Percentiles rank a stretch among this genome's conserved stretches.
Evolutionary conservation across 2,113 vertebrate genomes (phyloP).

Genomic region (Tringa solitaria): DNA sequence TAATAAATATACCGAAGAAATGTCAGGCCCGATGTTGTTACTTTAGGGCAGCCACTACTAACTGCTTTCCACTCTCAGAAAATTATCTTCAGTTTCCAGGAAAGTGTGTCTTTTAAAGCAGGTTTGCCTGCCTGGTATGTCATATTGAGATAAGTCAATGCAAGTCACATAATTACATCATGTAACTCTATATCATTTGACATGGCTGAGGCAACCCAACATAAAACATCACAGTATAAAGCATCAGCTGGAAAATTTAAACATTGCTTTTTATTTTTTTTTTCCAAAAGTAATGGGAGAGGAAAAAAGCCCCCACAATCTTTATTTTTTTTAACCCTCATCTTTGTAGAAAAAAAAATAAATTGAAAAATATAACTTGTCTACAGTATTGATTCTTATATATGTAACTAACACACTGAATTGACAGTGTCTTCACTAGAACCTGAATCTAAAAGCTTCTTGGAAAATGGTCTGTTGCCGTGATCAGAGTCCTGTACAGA

Average conservation of each 20-base stretch:
- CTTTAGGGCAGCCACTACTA: constrained; percentile 9
- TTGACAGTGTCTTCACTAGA: background rate
- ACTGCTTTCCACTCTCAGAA: background rate
- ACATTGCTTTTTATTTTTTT: background rate
- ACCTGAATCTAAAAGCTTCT: background rate
- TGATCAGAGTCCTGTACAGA: background rate
- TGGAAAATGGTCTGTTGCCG: background rate
- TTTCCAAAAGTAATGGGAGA: background rate
- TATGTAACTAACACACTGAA: background rate
- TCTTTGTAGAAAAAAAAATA: background rate
- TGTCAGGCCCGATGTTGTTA: background rate
- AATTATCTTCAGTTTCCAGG: constrained; percentile 59
- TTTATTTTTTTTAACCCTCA: constrained; percentile 26
- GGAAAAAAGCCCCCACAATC: accelerated
- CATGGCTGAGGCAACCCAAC: constrained; percentile 58
- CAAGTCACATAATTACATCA: constrained; percentile 47
- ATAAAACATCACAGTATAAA: constrained; percentile 62
- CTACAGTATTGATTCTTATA: background rate
- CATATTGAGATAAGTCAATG: constrained; percentile 57
- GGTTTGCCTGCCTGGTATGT: constrained; percentile 40
- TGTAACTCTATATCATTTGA: constrained; percentile 60
- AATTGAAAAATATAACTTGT: background rate
- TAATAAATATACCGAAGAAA: constrained; percentile 45
- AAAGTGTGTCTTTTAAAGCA: background rate
- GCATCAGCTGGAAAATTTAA: constrained; percentile 69